Base-by-base conservation (phyloP, 2,113 vertebrate species). In the Loxodonta africana region DNA sequence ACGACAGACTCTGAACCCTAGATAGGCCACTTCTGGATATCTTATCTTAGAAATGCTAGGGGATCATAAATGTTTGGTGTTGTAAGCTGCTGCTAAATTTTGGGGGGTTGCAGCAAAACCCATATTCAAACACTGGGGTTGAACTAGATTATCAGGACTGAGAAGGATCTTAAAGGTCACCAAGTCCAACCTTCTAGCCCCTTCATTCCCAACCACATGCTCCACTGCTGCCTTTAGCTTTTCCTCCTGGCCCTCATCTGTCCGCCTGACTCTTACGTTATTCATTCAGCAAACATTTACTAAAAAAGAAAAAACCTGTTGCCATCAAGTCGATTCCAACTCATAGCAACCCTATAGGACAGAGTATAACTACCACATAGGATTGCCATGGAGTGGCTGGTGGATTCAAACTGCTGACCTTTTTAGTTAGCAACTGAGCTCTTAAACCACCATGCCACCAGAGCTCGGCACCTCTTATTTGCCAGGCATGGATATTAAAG, bases 31-130 rank as follows among this genome's bases (percentile, higher is more conserved):
- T 48, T 21, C 30, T 87, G 37, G 37, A 60, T 30, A 25, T 44
- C 48, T 30, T 25, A 25, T 37, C 12, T 87, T 76, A 67, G 73
- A 82, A 67, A 82, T 3, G 30, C 37, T n/a, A 5, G 73, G 57
- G 81, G 10, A 46, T 53, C 46, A 76, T 14, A 57, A 65, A 46
- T 20, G 2, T 65, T 14, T 26, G 30, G 28, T 57, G 57, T 30
- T 85, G 30, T 26, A 86, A 96, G 30, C 57, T 85, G 57, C 26
- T 74, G 46, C 65, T 81, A 91, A 91, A 80, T 74, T 60, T 69
- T 8, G 76, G 77, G 33, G 25, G 82, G 33, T 62, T 8, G 2
- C 9, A 67, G 15, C 15, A 69, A 81, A 87, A 65, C 30, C 30
- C 67, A 77, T 82, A 65, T 93, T 33, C 89, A 88, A 51, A 65